These are phyloP conservation scores for Hylaeus volcanicus DNA, from an alignment of 1,140 invertebrate species.

Conservation along the genomic window DNA sequence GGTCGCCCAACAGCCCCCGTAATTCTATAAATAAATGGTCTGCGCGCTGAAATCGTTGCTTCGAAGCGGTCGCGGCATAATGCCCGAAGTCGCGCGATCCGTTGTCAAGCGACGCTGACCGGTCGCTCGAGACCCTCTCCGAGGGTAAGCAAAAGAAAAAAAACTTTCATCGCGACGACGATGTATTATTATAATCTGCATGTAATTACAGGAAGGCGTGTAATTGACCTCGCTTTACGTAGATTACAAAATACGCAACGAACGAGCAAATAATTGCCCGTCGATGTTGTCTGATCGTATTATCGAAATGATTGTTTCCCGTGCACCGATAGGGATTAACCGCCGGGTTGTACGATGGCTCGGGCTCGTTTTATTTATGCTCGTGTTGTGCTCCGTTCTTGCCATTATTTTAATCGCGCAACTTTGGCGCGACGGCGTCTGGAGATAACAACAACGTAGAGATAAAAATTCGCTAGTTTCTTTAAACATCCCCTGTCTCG, in stretches of 20 bases:
- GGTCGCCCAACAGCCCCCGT: not conserved
- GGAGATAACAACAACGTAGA: too few species aligned
- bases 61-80: constrained; percentile 1
- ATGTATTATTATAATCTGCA: constrained; percentile 35
- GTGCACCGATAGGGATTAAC: constrained; percentile 4
- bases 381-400: not conserved
- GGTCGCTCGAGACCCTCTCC: not conserved
- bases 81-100: constrained; percentile 19
- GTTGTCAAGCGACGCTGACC: constrained; percentile 8
- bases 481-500: not conserved
- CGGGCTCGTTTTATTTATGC: not conserved
- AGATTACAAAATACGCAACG: constrained; percentile 36
- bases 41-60: constrained; percentile 15
- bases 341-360: not conserved
- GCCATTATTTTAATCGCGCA: constrained; percentile 32
- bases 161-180: constrained; percentile 4
- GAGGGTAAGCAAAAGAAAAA: too few species aligned
- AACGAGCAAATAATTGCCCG: constrained; percentile 31
- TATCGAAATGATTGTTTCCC: constrained; percentile 42
- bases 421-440: not conserved
- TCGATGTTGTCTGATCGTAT: constrained; percentile 29
- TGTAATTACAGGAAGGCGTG: constrained; percentile 41
- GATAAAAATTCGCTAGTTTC: not conserved
- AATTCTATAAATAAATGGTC: constrained; percentile 44
- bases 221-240: constrained; percentile 31